Evolutionary conservation across 2,888 invertebrate species (phyloP), one percentile per base, ranked within the genome.

Genomic region (Aspidiotus destructor): DNA sequence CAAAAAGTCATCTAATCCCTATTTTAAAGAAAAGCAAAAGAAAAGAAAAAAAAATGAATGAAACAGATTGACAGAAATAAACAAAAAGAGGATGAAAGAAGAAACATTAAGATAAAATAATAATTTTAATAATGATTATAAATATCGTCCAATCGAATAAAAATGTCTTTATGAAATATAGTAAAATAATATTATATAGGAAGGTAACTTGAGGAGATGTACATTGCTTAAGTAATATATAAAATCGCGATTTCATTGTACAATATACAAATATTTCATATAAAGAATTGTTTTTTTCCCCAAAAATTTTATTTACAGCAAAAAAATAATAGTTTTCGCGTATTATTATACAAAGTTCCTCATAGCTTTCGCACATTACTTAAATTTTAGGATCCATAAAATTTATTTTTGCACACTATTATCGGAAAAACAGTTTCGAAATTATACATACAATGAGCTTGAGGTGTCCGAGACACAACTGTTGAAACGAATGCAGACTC

Each of bases 151-250:
- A 65, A 41, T 41, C 65, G 65, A 65, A 58, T 65, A 65, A 57
- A 65, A 65, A 65, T 57, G 57, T 57, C 65, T 57, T 65, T 65
- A 57, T 57, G 65, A 65, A 65, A 65, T 65, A 65, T 28, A 28
- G 28, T 28, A 28, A 28, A 28, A 28, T 28, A 28, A 28, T 28
- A 28, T 28, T 3, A 28, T 28, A 65, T 65, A 65, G 65, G 65
- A 65, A 65, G 65, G 65, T 65, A 65, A 65, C 65, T 65, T 16
- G 44, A 28, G 65, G 44, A 11, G 9, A 40, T 58, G 48, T 57
- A 65, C 58, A 64, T 53, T 61, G 9, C 54, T 54, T 58, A 57
- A 58, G 58, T 55, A 28, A 64, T 55, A 64, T 41, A 55, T 55
- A 48, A 48, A 48, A 48, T 48, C 48, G 48, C 48, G 48, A 48